phyloP scores from a whole-genome alignment of 2,113 vertebrate genomes.

The Panthera leo region DNA sequence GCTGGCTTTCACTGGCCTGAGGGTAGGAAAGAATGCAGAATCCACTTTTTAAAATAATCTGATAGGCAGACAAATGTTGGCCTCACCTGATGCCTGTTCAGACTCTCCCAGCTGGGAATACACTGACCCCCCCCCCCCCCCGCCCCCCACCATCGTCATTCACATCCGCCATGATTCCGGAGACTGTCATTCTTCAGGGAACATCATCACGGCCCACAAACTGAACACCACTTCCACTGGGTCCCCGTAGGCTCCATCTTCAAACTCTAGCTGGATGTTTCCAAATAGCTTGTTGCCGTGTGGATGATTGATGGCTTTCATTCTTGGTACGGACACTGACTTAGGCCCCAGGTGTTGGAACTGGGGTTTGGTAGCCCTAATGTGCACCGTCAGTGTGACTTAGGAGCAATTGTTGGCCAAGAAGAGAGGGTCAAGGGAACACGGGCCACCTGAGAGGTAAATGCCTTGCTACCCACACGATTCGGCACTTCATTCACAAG shows the following conservation, averaged over 20 bases:
- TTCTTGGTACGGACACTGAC: neutral
- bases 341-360: neutral
- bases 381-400: accelerated
- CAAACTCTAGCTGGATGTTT: neutral
- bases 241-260: neutral
- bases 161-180: neutral
- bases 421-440: neutral
- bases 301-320: neutral
- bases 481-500: neutral
- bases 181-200: neutral
- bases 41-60: neutral
- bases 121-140: neutral
- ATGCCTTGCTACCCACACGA: neutral
- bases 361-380: neutral
- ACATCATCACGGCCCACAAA: neutral
- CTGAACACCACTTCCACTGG: neutral
- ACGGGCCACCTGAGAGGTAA: neutral
- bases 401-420: neutral
- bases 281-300: neutral
- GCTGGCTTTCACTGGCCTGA: neutral
- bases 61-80: neutral
- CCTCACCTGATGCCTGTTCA: neutral
- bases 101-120: neutral
- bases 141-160: accelerated
- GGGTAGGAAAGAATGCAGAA: neutral